These are phyloP conservation scores for Augiades crinisus DNA, from an alignment of 2,888 invertebrate species.

Conservation along the genomic window DNA sequence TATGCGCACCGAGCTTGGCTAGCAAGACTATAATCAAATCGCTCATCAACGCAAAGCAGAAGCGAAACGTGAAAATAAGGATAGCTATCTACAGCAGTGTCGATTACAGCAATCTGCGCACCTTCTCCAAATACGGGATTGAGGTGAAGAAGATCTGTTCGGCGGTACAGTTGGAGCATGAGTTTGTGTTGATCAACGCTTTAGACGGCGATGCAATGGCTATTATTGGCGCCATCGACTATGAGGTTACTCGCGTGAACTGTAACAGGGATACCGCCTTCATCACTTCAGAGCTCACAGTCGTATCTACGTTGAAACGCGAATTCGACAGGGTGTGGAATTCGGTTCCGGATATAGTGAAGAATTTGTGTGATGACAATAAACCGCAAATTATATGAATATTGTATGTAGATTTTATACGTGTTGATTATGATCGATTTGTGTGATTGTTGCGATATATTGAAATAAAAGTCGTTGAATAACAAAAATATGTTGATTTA, in stretches of 20 bases:
- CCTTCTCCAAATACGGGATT: slow-evolving; percentile 46
- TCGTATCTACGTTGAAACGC: slow-evolving; percentile 44
- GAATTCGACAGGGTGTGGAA: slow-evolving; percentile 63
- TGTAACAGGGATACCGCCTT: slow-evolving; percentile 50
- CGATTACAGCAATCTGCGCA: slow-evolving; percentile 39
- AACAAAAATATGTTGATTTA: slow-evolving; percentile 74
- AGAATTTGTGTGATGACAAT: slow-evolving; percentile 20
- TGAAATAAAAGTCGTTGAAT: slow-evolving; percentile 53
- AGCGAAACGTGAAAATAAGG: slow-evolving; percentile 45
- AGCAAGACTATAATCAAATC: slow-evolving; percentile 51
- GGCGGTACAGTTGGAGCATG: slow-evolving; percentile 48
- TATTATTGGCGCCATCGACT: slow-evolving; percentile 54
- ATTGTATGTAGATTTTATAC: background rate
- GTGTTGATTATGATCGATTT: background rate
- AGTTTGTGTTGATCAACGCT: slow-evolving; percentile 57
- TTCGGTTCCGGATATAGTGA: slow-evolving; percentile 25
- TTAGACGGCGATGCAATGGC: slow-evolving; percentile 46
- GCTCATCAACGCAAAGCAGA: slow-evolving; percentile 45
- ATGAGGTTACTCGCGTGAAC: slow-evolving; percentile 45
- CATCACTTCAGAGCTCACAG: slow-evolving; percentile 47
- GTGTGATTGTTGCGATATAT: slow-evolving; percentile 21
- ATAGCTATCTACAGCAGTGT: slow-evolving; percentile 49
- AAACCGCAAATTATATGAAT: background rate
- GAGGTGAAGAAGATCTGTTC: slow-evolving; percentile 51
- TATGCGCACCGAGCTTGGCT: slow-evolving; percentile 53